phyloP scores from a whole-genome alignment of 2,888 invertebrate genomes.

The Leptopilina myrica region DNA sequence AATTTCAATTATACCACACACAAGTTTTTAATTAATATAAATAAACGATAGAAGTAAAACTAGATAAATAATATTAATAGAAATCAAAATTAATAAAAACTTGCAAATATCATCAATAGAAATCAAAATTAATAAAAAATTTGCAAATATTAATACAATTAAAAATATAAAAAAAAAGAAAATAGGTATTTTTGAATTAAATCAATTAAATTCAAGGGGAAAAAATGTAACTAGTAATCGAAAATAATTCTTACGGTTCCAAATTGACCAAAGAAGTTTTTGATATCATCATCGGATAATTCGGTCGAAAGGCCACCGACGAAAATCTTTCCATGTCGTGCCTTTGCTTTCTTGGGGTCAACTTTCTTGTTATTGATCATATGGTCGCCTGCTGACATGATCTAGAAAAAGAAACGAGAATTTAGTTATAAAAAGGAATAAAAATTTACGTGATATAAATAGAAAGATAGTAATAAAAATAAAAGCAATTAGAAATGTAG shows the following conservation, averaged over 20 bases:
- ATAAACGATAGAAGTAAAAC: too few species aligned
- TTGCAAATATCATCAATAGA: too few species aligned
- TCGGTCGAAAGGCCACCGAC: slow-evolving; percentile 96
- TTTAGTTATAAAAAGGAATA: too few species aligned
- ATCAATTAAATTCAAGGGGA: too few species aligned
- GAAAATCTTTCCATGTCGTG: slow-evolving; percentile 96
- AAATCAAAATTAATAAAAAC: too few species aligned
- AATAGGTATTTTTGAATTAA: background rate
- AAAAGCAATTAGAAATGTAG: slow-evolving; percentile 3
- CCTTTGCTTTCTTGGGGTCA: slow-evolving; percentile 97
- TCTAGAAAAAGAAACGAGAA: slow-evolving; percentile 68
- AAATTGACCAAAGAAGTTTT: slow-evolving; percentile 93
- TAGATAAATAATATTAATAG: too few species aligned
- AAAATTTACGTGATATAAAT: too few species aligned
- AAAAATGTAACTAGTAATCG: too few species aligned
- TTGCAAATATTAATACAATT: too few species aligned
- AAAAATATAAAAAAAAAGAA: background rate
- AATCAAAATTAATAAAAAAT: too few species aligned
- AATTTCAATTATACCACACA: slow-evolving; percentile 15
- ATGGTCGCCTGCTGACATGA: slow-evolving; percentile 90
- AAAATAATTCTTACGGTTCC: slow-evolving; percentile 86
- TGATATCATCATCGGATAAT: slow-evolving; percentile 95
- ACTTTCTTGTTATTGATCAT: slow-evolving; percentile 96
- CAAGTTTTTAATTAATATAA: too few species aligned
- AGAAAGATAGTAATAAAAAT: too few species aligned